Evolutionary conservation across 2,888 invertebrate species (phyloP).

Genomic region (Metellina segmentata): DNA sequence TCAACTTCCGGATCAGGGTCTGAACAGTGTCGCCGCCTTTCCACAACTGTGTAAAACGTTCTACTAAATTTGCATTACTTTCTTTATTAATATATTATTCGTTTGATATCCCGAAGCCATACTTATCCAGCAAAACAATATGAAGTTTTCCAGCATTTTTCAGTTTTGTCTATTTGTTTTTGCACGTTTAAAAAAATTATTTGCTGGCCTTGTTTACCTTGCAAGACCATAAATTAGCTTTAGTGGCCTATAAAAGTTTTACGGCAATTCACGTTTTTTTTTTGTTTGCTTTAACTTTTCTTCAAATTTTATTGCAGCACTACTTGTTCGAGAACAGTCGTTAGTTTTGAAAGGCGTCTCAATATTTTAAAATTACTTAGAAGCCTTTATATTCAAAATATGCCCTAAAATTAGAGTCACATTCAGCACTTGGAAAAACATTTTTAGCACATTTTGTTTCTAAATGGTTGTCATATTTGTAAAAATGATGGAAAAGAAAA

Average conservation of each 20-base stretch:
- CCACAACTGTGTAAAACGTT: constrained; percentile 52
- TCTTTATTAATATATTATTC: no score
- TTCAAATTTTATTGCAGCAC: not conserved
- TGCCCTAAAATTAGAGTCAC: no score
- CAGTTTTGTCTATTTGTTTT: not conserved
- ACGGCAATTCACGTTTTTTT: not conserved
- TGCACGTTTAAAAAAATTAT: not conserved
- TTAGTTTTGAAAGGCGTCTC: no score
- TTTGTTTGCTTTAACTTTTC: not conserved
- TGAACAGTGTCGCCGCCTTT: constrained; percentile 76
- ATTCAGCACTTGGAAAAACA: no score
- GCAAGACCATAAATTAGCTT: not conserved
- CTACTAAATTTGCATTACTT: not conserved
- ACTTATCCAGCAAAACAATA: not conserved
- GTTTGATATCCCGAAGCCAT: no score
- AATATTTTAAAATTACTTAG: no score
- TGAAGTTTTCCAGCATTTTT: not conserved
- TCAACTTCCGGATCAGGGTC: constrained; percentile 57
- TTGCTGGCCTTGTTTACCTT: not conserved
- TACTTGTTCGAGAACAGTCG: no score
- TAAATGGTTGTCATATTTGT: no score
- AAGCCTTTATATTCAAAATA: no score
- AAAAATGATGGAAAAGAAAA: no score
- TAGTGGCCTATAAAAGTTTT: constrained; percentile 29
- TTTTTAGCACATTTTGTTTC: no score